These are phyloP conservation scores for Charina bottae DNA, from an alignment of 2,113 vertebrate genomes.

Conservation along the genomic window DNA sequence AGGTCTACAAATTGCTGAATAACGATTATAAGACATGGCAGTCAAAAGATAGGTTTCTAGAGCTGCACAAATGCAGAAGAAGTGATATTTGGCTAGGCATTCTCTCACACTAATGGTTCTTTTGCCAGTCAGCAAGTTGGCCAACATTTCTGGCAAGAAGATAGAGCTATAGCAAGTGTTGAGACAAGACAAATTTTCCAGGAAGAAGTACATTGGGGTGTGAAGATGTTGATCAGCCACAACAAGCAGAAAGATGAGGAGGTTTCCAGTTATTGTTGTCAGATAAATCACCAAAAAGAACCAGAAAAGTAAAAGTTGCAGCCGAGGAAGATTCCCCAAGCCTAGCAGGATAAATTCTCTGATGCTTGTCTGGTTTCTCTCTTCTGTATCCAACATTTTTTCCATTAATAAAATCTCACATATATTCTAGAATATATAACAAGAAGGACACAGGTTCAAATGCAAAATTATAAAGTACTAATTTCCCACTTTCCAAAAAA, in stretches of 20 bases:
- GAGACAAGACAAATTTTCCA: not conserved
- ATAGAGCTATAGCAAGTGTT: not conserved
- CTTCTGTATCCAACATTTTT: not conserved
- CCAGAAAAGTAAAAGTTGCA: slow-evolving; percentile 46
- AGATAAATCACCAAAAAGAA: slow-evolving; percentile 40
- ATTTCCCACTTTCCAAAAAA: not conserved
- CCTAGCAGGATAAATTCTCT: slow-evolving; percentile 59
- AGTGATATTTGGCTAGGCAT: not conserved
- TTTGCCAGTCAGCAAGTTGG: not conserved
- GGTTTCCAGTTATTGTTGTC: not conserved
- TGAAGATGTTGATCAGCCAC: slow-evolving; percentile 39
- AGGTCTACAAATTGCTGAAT: slow-evolving; percentile 51
- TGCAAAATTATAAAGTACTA: not conserved
- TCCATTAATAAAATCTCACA: not conserved
- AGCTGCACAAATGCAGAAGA: slow-evolving; percentile 30
- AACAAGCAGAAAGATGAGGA: slow-evolving; percentile 47
- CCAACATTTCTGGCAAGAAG: not conserved
- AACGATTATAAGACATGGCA: too few relatives aligned
- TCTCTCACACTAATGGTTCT: not conserved
- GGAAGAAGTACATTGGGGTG: not conserved
- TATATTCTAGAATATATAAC: not conserved
- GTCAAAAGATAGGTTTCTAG: slow-evolving; percentile 54
- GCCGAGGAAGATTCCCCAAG: slow-evolving; percentile 38
- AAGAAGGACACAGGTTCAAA: not conserved
- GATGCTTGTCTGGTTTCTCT: not conserved